phyloP scores from a whole-genome alignment of 1,140 invertebrate genomes.

The Drosophila cardini region DNA sequence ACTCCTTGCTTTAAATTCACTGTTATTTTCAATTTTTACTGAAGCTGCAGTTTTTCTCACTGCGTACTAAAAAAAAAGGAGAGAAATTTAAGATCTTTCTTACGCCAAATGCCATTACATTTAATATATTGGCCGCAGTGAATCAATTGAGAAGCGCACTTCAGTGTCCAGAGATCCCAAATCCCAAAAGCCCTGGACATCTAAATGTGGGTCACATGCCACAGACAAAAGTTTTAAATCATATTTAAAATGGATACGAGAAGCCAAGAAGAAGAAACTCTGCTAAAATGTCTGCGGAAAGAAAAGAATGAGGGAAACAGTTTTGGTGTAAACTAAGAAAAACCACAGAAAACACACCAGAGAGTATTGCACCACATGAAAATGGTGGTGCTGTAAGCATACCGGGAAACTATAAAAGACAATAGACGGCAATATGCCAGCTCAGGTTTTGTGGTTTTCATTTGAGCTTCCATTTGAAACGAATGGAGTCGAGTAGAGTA shows the following conservation, averaged over 20 bases:
- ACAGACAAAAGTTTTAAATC: conserved; percentile 52
- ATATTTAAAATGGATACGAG: conserved; percentile 48
- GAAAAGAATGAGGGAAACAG: not conserved
- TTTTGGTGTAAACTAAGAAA: conserved; percentile 27
- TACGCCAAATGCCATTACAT: conserved; percentile 50
- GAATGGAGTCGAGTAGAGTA: conserved; percentile 14
- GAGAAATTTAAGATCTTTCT: conserved; percentile 40
- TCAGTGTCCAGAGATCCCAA: conserved; percentile 20
- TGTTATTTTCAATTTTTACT: conserved; percentile 27
- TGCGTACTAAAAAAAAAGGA: conserved; percentile 1
- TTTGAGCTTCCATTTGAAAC: conserved; percentile 32
- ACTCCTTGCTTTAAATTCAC: conserved; percentile 19
- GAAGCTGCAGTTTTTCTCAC: conserved; percentile 14
- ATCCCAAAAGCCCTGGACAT: conserved; percentile 28
- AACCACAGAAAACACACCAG: conserved; percentile 68
- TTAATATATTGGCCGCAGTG: conserved; percentile 53
- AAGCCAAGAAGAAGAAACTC: conserved; percentile 23
- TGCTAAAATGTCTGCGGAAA: conserved; percentile 5
- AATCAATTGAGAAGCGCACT: conserved; percentile 35
- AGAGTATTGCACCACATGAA: conserved; percentile 62
- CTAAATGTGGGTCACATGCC: conserved; percentile 53
- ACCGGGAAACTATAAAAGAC: conserved; percentile 83
- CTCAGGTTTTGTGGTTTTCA: conserved; percentile 80
- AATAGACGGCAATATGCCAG: conserved; percentile 81
- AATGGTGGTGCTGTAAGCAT: conserved; percentile 55